Evolutionary conservation across 2,113 vertebrate genomes (phyloP).

Genomic region (Ctenodactylus gundi): DNA sequence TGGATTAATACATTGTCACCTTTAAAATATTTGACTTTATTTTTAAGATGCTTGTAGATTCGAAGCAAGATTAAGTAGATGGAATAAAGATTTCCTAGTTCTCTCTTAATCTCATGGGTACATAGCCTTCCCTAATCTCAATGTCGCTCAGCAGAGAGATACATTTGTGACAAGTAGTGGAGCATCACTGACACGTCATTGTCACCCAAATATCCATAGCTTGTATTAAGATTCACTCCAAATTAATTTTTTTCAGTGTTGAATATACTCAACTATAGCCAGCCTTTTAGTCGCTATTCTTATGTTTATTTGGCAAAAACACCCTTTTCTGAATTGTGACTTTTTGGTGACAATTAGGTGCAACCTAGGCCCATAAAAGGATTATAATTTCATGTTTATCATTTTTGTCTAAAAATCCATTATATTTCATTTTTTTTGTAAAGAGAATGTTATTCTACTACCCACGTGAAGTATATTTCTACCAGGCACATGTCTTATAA

Average conservation of each 20-base stretch:
- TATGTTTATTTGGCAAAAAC: neutral
- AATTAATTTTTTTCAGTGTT: neutral
- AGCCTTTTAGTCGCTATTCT: neutral
- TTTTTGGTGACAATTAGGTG: neutral
- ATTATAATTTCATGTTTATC: neutral
- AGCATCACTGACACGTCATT: neutral
- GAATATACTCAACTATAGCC: neutral
- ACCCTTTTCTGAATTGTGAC: neutral
- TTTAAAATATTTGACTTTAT: neutral
- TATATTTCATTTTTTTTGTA: neutral
- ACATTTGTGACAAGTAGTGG: neutral
- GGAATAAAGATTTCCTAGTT: too few relatives aligned
- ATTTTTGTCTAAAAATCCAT: neutral
- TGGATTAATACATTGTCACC: neutral
- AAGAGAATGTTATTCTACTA: neutral
- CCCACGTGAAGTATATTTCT: neutral
- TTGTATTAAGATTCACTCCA: neutral
- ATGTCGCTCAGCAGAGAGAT: neutral
- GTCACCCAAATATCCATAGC: neutral
- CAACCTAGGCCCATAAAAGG: neutral
- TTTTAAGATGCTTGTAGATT: neutral
- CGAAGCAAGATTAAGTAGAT: neutral
- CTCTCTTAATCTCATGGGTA: fast-evolving
- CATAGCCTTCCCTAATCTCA: fast-evolving
- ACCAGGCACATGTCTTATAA: neutral